Conservation (phyloP, 2,888 invertebrate species). For the Chrysodeixis includens region DNA sequence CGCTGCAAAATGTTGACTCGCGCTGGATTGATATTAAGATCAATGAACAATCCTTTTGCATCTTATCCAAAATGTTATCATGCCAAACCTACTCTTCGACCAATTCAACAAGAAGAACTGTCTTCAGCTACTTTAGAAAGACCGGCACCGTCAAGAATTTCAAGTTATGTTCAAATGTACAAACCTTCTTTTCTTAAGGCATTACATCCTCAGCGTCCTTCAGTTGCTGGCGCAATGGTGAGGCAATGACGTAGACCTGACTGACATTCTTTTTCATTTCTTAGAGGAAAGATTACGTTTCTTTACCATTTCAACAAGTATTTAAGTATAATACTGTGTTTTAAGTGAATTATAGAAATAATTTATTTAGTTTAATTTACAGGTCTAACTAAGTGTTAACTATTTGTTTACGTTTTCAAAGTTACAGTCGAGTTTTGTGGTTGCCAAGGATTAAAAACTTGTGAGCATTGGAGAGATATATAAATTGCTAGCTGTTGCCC, state of each 20-base stretch:
- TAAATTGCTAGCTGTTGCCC: too few species aligned
- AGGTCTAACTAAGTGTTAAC: too few species aligned
- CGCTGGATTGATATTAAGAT: constrained; percentile 83
- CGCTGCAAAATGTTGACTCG: constrained; percentile 78
- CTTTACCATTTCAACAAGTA: too few species aligned
- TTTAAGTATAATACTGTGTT: too few species aligned
- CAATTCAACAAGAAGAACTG: constrained; percentile 8
- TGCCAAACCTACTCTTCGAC: constrained; percentile 29
- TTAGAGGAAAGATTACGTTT: too few species aligned
- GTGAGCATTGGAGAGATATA: too few species aligned
- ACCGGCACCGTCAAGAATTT: constrained; percentile 3
- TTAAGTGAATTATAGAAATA: too few species aligned
- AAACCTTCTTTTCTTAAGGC: constrained; percentile 27
- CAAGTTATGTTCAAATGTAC: constrained; percentile 39
- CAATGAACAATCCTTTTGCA: constrained; percentile 88
- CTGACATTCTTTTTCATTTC: background rate
- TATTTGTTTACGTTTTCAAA: too few species aligned
- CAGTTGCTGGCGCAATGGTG: constrained; percentile 29
- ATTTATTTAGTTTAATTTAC: too few species aligned
- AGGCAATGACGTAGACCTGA: background rate
- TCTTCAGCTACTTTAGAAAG: constrained; percentile 20
- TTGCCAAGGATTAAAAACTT: too few species aligned
- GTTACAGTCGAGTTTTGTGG: too few species aligned
- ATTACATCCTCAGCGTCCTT: constrained; percentile 12
- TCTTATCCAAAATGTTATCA: constrained; percentile 78